These are phyloP conservation scores for Girardia tigrina DNA, from an alignment of 2,888 invertebrate genomes.

Conservation along the genomic window DNA sequence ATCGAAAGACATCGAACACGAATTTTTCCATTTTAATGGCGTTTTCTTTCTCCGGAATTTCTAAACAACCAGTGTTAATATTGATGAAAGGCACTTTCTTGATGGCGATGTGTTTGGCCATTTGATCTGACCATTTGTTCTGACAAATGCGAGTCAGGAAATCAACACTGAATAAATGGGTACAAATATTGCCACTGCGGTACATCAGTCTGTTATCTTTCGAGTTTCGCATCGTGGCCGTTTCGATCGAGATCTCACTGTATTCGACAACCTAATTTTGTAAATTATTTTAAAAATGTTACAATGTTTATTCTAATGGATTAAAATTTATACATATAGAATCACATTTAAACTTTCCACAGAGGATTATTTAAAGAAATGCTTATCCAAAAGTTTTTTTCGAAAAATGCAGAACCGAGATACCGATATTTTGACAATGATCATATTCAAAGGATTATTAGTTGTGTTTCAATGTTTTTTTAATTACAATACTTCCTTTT, in stretches of 20 bases:
- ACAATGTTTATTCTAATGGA: no score
- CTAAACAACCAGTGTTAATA: constrained; percentile 56
- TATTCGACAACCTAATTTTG: constrained; percentile 70
- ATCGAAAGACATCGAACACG: constrained; percentile 92
- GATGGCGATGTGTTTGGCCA: constrained; percentile 82
- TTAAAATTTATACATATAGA: no score
- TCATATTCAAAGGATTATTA: no score
- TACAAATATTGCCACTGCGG: constrained; percentile 90
- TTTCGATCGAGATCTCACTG: constrained; percentile 76
- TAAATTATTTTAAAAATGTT: constrained; percentile 33
- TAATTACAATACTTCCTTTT: no score
- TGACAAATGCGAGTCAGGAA: constrained; percentile 56
- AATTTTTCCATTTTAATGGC: constrained; percentile 98
- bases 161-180: constrained; percentile 79
- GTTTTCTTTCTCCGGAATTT: constrained; percentile 67
- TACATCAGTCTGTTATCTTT: constrained; percentile 68
- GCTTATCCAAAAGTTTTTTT: no score
- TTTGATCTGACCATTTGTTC: constrained; percentile 59
- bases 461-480: no score
- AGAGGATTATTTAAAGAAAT: no score
- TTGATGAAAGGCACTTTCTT: constrained; percentile 85
- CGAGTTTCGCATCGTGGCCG: constrained; percentile 62
- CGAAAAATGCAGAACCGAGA: no score
- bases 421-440: no score
- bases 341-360: no score